These are phyloP conservation scores for Tenthredo amoena DNA, from an alignment of 2,888 invertebrate species.

Conservation along the genomic window DNA sequence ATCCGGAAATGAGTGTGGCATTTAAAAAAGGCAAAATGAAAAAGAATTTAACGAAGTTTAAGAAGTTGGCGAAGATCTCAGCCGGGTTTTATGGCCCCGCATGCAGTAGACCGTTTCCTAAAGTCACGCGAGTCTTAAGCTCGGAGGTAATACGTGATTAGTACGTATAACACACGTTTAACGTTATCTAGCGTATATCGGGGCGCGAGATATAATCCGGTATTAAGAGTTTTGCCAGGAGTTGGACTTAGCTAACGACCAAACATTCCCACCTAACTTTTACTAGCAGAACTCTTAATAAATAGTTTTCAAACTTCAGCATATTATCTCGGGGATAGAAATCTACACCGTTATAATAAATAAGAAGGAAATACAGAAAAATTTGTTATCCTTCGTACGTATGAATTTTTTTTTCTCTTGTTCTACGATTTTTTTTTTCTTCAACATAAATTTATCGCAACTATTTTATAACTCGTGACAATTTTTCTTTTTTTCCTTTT, in stretches of 20 bases:
- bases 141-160: conserved; percentile 4
- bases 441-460: not conserved
- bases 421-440: too few relatives aligned
- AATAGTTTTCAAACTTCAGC: conserved; percentile 9
- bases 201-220: conserved; percentile 39
- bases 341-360: conserved; percentile 6
- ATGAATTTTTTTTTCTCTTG: not conserved
- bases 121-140: conserved; percentile 16
- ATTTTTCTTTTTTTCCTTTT: not conserved
- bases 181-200: conserved; percentile 36
- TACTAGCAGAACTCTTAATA: conserved; percentile 10
- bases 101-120: not conserved
- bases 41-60: not conserved
- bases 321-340: not conserved
- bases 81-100: not conserved
- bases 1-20: not conserved
- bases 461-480: not conserved
- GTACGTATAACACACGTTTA: conserved; percentile 30
- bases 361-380: not conserved
- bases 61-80: not conserved
- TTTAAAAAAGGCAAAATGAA: not conserved
- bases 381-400: not conserved
- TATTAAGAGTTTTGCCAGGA: conserved; percentile 26
- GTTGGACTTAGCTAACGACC: conserved; percentile 32
- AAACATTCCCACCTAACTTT: conserved; percentile 25